These are phyloP conservation scores for Drosophila sucinea DNA, from an alignment of 1,140 invertebrate species.

Conservation along the genomic window DNA sequence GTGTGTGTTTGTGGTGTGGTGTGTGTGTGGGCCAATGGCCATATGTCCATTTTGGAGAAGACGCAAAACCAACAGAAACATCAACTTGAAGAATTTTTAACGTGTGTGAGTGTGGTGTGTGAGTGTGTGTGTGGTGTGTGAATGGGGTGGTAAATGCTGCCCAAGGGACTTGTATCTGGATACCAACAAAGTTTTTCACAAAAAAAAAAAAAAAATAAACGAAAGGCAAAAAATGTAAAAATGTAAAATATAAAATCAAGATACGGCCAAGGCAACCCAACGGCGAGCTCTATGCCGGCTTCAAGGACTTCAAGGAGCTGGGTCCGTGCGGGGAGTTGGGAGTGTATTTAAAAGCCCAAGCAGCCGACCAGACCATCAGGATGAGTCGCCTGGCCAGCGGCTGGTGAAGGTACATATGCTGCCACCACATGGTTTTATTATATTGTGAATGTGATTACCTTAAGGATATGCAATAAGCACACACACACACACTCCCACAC, in stretches of 20 bases:
- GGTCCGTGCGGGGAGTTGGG: neutral
- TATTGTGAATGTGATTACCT: constrained; percentile 82
- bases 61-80: constrained; percentile 56
- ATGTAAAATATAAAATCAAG: constrained; percentile 16
- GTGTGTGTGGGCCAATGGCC: constrained; percentile 66
- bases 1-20: constrained; percentile 22
- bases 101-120: constrained; percentile 27
- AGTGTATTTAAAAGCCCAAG: constrained; percentile 18
- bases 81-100: constrained; percentile 64
- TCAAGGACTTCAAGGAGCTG: neutral
- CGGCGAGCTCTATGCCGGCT: neutral
- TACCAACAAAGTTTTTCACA: constrained; percentile 76
- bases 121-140: constrained; percentile 46
- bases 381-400: constrained; percentile 45
- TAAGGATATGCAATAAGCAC: constrained; percentile 81
- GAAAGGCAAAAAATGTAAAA: constrained; percentile 50
- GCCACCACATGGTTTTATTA: constrained; percentile 80
- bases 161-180: constrained; percentile 81
- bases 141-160: constrained; percentile 82
- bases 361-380: neutral
- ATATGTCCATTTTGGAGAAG: constrained; percentile 78
- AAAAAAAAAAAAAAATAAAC: constrained; percentile 59
- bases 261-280: constrained; percentile 28
- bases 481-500: constrained; percentile 35
- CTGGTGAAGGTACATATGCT: constrained; percentile 37